Evolutionary conservation across 2,888 invertebrate genomes (phyloP).

Genomic region (Acronicta alni): DNA sequence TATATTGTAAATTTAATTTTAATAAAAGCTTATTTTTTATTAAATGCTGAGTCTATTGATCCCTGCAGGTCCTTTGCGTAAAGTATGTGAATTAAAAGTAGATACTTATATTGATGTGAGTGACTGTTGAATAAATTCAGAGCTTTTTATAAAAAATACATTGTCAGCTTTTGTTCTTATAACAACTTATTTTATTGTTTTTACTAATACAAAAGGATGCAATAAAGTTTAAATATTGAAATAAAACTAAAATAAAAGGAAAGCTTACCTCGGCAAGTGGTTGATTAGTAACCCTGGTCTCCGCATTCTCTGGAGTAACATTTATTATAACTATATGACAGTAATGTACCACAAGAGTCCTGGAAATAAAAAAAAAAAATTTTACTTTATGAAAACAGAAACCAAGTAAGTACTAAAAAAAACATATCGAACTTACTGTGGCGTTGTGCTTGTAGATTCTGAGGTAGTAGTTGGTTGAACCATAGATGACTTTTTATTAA

Average conservation of each 20-base stretch:
- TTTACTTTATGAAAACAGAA: neutral
- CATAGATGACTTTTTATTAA: conserved; percentile 90
- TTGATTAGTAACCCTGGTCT: conserved; percentile 93
- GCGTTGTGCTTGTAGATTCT: conserved; percentile 62
- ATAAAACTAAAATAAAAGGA: neutral
- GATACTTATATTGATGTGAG: too few species aligned
- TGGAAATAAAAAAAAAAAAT: conserved; percentile 61
- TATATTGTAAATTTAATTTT: neutral
- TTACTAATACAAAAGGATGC: too few species aligned
- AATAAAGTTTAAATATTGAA: neutral
- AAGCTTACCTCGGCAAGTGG: conserved; percentile 90
- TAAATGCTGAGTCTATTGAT: too few species aligned
- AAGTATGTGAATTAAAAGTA: too few species aligned
- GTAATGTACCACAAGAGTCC: conserved; percentile 93
- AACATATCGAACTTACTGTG: conserved; percentile 64
- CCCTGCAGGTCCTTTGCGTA: too few species aligned
- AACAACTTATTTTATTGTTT: too few species aligned
- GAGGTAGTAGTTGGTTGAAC: conserved; percentile 65
- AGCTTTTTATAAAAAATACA: too few species aligned
- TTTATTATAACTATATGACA: conserved; percentile 97
- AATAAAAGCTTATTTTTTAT: too few species aligned
- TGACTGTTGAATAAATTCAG: too few species aligned
- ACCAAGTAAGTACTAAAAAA: neutral
- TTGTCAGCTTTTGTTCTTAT: too few species aligned
- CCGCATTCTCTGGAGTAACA: conserved; percentile 94